These are phyloP conservation scores for Lepus europaeus DNA, from an alignment of 2,113 vertebrate species.

Conservation along the genomic window DNA sequence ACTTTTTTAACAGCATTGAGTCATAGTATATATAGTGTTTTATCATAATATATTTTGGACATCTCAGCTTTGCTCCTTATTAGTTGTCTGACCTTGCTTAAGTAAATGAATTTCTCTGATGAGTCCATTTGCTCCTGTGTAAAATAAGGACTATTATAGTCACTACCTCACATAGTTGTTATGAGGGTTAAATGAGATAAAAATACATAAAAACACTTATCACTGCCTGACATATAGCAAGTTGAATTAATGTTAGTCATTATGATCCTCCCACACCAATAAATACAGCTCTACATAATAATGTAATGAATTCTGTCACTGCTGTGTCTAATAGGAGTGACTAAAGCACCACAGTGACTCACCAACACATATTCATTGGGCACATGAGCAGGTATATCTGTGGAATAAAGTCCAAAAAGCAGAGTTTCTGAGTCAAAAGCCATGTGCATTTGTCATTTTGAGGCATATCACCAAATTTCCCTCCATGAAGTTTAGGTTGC, in stretches of 20 bases:
- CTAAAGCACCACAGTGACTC: slow-evolving; percentile 19
- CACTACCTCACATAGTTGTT: slow-evolving; percentile 63
- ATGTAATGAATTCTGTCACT: slow-evolving; percentile 53
- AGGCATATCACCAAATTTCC: not conserved
- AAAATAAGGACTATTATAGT: slow-evolving; percentile 60
- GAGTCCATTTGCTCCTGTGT: slow-evolving; percentile 56
- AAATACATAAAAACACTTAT: slow-evolving; percentile 64
- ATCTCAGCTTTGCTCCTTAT: slow-evolving; percentile 28
- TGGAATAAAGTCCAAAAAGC: slow-evolving; percentile 35
- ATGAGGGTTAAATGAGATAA: slow-evolving; percentile 65
- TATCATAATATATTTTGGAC: slow-evolving; percentile 43
- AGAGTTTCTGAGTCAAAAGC: slow-evolving; percentile 31
- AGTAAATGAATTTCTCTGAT: slow-evolving; percentile 58
- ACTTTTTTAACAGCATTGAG: slow-evolving; percentile 25
- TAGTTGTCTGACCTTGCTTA: not conserved
- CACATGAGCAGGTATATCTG: not conserved
- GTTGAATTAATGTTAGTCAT: slow-evolving; percentile 62
- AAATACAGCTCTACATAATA: slow-evolving; percentile 54
- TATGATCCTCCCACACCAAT: slow-evolving; percentile 55
- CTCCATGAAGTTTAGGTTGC: not conserved
- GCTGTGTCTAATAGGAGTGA: slow-evolving; percentile 37
- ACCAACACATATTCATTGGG: slow-evolving; percentile 43
- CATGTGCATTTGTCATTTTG: slow-evolving; percentile 22
- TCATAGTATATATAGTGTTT: not conserved
- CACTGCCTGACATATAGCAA: slow-evolving; percentile 51